Evolutionary conservation across 2,797 vertebrate genomes (phyloP).

Genomic region (Delichon dasypus): DNA sequence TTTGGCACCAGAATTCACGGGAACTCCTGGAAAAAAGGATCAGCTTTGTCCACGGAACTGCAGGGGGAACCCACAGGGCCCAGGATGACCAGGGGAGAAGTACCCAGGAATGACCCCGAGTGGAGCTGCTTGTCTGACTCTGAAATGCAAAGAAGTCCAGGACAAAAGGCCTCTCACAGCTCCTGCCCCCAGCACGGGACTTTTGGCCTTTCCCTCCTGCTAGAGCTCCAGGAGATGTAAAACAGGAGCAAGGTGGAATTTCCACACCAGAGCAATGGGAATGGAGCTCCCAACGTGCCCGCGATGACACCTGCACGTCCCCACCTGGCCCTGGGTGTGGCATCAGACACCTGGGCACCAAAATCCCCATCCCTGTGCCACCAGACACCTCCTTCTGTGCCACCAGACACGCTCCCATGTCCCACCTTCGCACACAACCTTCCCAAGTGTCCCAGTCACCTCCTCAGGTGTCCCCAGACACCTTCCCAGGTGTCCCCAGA

Average conservation of each 20-base stretch:
- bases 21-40: neutral
- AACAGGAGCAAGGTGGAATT: neutral
- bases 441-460: neutral
- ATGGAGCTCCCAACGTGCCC: accelerated
- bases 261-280: accelerated
- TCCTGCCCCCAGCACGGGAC: neutral
- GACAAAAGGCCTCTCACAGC: neutral
- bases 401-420: neutral
- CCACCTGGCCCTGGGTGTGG: neutral
- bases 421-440: neutral
- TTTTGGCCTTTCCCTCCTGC: neutral
- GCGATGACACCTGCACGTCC: accelerated
- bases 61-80: neutral
- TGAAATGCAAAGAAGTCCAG: neutral
- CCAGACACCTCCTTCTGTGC: neutral
- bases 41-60: neutral
- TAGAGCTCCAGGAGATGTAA: neutral
- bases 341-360: neutral
- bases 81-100: neutral
- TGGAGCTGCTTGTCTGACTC: neutral
- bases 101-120: neutral
- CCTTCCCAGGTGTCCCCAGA: too few species aligned
- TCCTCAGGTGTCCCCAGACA: too few species aligned
- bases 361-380: neutral
- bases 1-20: neutral